phyloP scores from a whole-genome alignment of 2,113 vertebrate genomes.

The Hiodon alosoides region DNA sequence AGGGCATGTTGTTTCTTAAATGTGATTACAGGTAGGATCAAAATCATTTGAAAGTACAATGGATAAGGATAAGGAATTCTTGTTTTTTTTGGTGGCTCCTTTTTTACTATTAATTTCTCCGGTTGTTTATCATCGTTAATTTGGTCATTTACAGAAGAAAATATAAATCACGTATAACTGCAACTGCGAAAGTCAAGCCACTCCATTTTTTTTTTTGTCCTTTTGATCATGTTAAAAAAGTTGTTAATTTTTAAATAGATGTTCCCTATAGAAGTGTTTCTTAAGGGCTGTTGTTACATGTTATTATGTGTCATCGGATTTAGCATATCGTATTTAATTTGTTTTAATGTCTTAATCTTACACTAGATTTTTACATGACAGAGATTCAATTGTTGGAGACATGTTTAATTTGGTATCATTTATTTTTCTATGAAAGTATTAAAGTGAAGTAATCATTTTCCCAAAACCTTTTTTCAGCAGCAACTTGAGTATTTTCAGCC shows the following conservation, averaged over 20 bases:
- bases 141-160: neutral
- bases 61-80: neutral
- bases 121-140: neutral
- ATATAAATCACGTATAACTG: neutral
- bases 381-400: neutral
- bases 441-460: too few relatives aligned
- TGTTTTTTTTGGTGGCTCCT: neutral
- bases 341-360: neutral
- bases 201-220: neutral
- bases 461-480: too few relatives aligned
- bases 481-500: too few relatives aligned
- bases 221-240: constrained; percentile 9
- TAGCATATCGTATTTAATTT: neutral
- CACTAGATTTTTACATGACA: constrained; percentile 1
- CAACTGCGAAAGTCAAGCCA: neutral
- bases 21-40: neutral
- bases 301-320: constrained; percentile 10
- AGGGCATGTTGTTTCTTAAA: neutral
- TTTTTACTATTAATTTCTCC: neutral
- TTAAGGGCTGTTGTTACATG: constrained; percentile 13
- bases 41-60: neutral
- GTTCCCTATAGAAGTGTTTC: constrained; percentile 17
- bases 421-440: neutral
- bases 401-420: neutral
- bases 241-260: constrained; percentile 6